Percentiles rank a stretch among this genome's conserved stretches.
Conservation (phyloP, 2,113 vertebrate species). For the Menidia beryllina region DNA sequence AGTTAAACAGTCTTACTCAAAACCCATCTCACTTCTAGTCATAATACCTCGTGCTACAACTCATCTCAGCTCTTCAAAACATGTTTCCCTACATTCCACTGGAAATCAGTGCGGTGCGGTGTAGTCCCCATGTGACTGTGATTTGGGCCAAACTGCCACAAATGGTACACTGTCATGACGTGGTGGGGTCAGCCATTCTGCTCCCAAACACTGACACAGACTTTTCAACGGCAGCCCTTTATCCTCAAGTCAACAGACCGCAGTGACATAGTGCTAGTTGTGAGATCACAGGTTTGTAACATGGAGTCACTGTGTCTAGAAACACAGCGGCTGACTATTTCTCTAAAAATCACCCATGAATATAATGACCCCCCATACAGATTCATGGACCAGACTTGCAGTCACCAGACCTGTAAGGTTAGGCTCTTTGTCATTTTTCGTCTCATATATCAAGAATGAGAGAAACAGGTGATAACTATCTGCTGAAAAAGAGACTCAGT, state of each 20-base stretch:
- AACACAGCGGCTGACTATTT: slow-evolving; percentile 24
- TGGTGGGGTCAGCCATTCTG: slow-evolving; percentile 59
- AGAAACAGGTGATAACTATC: no score
- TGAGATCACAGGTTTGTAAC: slow-evolving; percentile 55
- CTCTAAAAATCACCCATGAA: slow-evolving; percentile 13
- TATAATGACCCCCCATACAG: not conserved
- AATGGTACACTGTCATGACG: slow-evolving; percentile 54
- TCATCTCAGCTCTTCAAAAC: slow-evolving; percentile 22
- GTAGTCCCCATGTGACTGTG: slow-evolving; percentile 35
- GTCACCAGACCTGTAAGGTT: slow-evolving; percentile 1
- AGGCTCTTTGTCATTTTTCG: slow-evolving; percentile 29
- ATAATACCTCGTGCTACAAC: not conserved
- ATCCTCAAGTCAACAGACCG: slow-evolving; percentile 65
- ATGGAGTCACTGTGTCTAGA: slow-evolving; percentile 44
- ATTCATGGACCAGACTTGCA: not conserved
- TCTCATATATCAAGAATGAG: slow-evolving; percentile 27
- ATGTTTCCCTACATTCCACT: slow-evolving; percentile 24
- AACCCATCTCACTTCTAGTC: slow-evolving; percentile 21
- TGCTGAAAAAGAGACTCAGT: no score
- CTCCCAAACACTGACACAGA: slow-evolving; percentile 45
- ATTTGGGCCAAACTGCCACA: slow-evolving; percentile 58
- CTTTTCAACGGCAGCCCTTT: slow-evolving; percentile 60
- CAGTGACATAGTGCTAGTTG: slow-evolving; percentile 56
- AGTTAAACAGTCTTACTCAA: not conserved
- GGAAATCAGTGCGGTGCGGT: not conserved